Conservation (phyloP, 2,113 vertebrate genomes). For the Cottus gobio region DNA sequence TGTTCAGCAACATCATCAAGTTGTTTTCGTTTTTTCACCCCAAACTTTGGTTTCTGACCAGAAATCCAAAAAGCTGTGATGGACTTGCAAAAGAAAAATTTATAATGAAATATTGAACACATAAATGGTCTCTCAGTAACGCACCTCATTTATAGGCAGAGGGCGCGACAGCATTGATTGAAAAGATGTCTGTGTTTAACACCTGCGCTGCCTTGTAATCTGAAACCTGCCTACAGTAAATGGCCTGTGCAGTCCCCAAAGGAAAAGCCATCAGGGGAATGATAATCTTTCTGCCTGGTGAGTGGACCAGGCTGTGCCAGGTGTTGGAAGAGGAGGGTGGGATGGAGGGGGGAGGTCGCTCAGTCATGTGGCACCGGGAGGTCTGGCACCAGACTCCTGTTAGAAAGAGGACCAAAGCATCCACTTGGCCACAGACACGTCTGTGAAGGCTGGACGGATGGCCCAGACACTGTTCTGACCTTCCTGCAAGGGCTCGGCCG, state of each 20-base stretch:
- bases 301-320: conserved; percentile 57
- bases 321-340: conserved; percentile 38
- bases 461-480: conserved; percentile 67
- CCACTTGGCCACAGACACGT: conserved; percentile 40
- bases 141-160: background rate
- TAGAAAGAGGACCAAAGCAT: conserved; percentile 50
- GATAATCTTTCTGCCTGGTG: conserved; percentile 49
- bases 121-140: background rate
- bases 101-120: background rate
- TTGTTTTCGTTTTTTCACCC: background rate
- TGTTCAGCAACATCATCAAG: background rate
- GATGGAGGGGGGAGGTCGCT: conserved; percentile 28
- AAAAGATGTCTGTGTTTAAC: conserved; percentile 26
- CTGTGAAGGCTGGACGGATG: conserved; percentile 37
- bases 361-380: conserved; percentile 56
- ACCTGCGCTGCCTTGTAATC: conserved; percentile 30
- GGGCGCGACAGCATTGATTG: background rate
- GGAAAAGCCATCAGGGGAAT: conserved; percentile 37
- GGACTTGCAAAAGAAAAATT: no score
- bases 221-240: conserved; percentile 48
- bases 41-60: background rate
- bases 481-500: conserved; percentile 74
- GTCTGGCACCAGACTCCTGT: conserved; percentile 51
- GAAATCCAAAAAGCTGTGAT: background rate
- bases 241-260: conserved; percentile 40